These are phyloP conservation scores for Caenorhabditis imperialis DNA, from an alignment of 2,888 invertebrate species.

Conservation along the genomic window DNA sequence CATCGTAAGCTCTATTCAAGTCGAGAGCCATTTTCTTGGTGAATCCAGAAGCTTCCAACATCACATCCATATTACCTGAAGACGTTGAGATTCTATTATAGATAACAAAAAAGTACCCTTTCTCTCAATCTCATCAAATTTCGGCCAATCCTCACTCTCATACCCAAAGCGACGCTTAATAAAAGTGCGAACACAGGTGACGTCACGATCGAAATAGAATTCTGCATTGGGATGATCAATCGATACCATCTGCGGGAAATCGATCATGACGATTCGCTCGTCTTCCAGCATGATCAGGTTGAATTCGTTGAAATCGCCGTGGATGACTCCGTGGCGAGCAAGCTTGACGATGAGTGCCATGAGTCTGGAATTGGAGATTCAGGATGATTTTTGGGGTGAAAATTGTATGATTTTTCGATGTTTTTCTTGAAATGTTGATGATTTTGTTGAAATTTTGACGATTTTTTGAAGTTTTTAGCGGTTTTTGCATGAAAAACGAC, in stretches of 20 bases:
- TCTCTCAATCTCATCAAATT: slow-evolving; percentile 79
- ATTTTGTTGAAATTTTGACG: too few relatives aligned
- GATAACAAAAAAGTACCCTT: too few relatives aligned
- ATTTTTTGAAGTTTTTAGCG: too few relatives aligned
- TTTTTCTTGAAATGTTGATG: too few relatives aligned
- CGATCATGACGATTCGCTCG: slow-evolving; percentile 89
- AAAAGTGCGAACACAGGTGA: slow-evolving; percentile 87
- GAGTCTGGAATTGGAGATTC: too few relatives aligned
- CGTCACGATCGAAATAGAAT: slow-evolving; percentile 94
- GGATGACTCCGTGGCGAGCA: slow-evolving; percentile 95
- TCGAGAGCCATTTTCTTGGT: slow-evolving; percentile 83
- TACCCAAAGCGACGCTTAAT: slow-evolving; percentile 86
- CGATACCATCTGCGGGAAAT: slow-evolving; percentile 99
- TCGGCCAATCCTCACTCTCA: slow-evolving; percentile 84
- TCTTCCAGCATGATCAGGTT: slow-evolving; percentile 87
- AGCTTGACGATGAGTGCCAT: slow-evolving; percentile 93
- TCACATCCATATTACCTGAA: slow-evolving; percentile 89
- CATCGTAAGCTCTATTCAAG: slow-evolving; percentile 75
- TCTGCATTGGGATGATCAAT: slow-evolving; percentile 91
- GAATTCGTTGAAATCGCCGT: slow-evolving; percentile 99
- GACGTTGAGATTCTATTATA: too few relatives aligned
- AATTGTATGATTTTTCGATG: too few relatives aligned
- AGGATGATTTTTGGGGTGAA: too few relatives aligned
- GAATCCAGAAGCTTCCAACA: slow-evolving; percentile 91
- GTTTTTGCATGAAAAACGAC: too few relatives aligned